These are phyloP conservation scores for Menura novaehollandiae DNA, from an alignment of 2,113 vertebrate species.

Conservation along the genomic window DNA sequence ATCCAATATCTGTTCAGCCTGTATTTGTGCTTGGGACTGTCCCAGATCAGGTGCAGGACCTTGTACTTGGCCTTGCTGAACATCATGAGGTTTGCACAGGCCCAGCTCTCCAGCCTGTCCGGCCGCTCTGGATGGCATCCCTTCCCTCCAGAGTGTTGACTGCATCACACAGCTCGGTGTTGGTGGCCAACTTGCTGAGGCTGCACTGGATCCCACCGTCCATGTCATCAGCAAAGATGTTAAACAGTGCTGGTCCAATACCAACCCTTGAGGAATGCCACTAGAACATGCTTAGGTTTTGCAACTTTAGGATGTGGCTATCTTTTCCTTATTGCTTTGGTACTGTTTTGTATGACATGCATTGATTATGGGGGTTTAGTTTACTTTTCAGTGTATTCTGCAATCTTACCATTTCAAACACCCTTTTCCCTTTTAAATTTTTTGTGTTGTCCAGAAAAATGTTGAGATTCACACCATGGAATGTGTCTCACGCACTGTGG, in stretches of 20 bases:
- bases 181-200: background rate
- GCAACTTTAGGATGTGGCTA: background rate
- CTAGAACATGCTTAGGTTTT: background rate
- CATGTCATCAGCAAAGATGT: background rate
- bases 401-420: background rate
- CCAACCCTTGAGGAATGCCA: background rate
- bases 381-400: background rate
- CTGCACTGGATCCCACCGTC: too few relatives aligned
- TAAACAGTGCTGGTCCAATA: fast-evolving
- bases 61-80: background rate
- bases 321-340: background rate
- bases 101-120: background rate
- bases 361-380: background rate
- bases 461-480: background rate
- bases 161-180: background rate
- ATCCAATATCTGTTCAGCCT: background rate
- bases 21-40: background rate
- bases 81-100: background rate
- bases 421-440: background rate
- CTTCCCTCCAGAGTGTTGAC: background rate
- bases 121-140: background rate
- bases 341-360: background rate
- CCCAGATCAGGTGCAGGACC: background rate
- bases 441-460: background rate
- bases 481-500: background rate